Evolutionary conservation across 2,113 vertebrate species (phyloP).

Genomic region (Spea bombifrons): DNA sequence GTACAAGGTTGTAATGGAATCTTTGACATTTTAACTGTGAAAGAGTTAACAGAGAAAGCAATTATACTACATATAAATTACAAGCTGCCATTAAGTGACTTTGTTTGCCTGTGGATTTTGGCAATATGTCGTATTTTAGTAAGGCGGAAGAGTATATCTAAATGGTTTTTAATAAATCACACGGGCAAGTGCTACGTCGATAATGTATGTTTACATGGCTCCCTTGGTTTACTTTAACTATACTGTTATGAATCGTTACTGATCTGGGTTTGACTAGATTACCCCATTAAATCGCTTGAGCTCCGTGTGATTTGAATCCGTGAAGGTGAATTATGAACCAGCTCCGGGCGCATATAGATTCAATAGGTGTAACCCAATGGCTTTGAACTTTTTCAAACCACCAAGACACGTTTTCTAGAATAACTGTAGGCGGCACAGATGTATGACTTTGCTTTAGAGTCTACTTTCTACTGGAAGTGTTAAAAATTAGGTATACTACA

Average conservation of each 20-base stretch:
- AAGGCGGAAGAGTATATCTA: conserved; percentile 45
- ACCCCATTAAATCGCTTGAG: background rate
- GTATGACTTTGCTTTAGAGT: too few species aligned
- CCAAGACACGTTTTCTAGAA: too few species aligned
- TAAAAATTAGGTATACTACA: too few species aligned
- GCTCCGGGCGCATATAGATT: too few species aligned
- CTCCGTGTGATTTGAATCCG: background rate
- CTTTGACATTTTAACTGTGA: background rate
- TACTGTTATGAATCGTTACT: conserved; percentile 41
- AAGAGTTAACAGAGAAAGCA: conserved; percentile 26
- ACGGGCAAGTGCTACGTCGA: conserved; percentile 33
- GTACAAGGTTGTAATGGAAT: background rate
- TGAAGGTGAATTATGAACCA: background rate
- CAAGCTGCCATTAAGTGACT: conserved; percentile 44
- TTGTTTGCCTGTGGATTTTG: conserved; percentile 47
- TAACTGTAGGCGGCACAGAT: too few species aligned
- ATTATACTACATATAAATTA: conserved; percentile 42
- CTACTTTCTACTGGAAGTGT: too few species aligned
- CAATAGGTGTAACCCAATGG: too few species aligned
- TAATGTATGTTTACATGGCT: conserved; percentile 45
- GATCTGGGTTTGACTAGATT: conserved; percentile 27
- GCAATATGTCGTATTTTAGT: conserved; percentile 32
- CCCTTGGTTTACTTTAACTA: conserved; percentile 43
- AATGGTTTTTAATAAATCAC: conserved; percentile 47
- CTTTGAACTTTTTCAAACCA: too few species aligned